Conservation (phyloP, 2,888 invertebrate species). For the Sepioteuthis lessoniana region DNA sequence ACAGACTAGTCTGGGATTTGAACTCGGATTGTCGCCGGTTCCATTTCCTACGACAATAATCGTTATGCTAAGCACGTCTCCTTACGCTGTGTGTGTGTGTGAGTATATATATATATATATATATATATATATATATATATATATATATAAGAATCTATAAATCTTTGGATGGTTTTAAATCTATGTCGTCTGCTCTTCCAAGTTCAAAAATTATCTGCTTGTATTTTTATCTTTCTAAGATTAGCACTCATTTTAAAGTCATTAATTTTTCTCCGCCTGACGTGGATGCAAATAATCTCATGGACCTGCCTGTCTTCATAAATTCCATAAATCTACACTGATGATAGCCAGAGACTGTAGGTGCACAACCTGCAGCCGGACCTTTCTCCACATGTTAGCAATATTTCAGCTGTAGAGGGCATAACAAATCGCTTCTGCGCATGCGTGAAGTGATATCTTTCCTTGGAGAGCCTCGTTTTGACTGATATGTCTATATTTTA, state of each 20-base stretch:
- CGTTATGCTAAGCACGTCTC: too few species aligned
- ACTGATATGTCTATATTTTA: neutral
- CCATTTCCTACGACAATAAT: too few species aligned
- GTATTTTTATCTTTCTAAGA: neutral
- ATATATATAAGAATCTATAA: neutral
- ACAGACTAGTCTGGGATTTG: too few species aligned
- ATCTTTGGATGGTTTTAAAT: neutral
- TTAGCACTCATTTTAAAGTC: neutral
- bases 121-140: neutral
- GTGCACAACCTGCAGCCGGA: slow-evolving; percentile 15
- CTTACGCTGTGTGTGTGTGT: too few species aligned
- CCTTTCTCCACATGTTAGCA: neutral
- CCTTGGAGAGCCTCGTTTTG: neutral
- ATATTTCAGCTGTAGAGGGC: neutral
- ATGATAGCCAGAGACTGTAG: neutral
- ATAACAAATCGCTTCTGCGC: neutral
- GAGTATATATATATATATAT: neutral
- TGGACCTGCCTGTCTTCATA: neutral
- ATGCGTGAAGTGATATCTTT: neutral
- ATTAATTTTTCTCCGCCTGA: neutral
- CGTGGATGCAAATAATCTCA: neutral
- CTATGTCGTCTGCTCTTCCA: neutral
- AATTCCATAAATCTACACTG: neutral
- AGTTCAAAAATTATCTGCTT: neutral
- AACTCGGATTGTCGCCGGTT: too few species aligned